A percentile compares a stretch with the other conserved stretches of the same genome.
Evolutionary conservation across 35 echinoderm and acorn worm genomes (phyloP).

Genomic region (Acanthaster planci): DNA sequence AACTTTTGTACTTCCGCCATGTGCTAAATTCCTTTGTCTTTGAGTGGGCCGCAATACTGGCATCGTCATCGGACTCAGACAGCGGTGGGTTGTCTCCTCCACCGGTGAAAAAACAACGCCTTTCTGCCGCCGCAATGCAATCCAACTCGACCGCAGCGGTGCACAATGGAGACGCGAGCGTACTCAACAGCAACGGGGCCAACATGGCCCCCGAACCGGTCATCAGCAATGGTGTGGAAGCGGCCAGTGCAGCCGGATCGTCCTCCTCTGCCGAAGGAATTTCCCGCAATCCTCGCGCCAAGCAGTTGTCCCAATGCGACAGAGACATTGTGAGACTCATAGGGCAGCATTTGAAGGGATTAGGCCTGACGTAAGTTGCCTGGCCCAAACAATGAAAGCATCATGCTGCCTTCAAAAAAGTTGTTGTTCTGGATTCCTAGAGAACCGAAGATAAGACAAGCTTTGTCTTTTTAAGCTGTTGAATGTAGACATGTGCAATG

Average conservation of each 20-base stretch:
- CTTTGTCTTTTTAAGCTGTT: no score
- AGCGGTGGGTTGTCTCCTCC: slow-evolving; percentile 99
- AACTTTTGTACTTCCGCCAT: slow-evolving; percentile 15
- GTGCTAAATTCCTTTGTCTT: slow-evolving; percentile 31
- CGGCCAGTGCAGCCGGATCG: slow-evolving; percentile 57
- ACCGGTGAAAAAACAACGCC: slow-evolving; percentile 99
- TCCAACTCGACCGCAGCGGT: slow-evolving; percentile 58
- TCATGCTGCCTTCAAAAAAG: no score
- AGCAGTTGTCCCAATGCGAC: slow-evolving; percentile 73
- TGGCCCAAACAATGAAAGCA: neutral
- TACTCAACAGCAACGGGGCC: slow-evolving; percentile 70
- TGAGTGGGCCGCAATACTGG: slow-evolving; percentile 85
- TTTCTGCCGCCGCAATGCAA: slow-evolving; percentile 87
- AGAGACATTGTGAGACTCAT: slow-evolving; percentile 94
- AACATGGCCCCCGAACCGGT: slow-evolving; percentile 27
- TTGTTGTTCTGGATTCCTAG: no score
- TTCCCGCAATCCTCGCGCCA: slow-evolving; percentile 49
- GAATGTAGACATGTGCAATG: no score
- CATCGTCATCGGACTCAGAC: slow-evolving; percentile 99
- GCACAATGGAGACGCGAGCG: slow-evolving; percentile 89
- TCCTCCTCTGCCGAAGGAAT: slow-evolving; percentile 62
- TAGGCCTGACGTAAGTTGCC: slow-evolving; percentile 92
- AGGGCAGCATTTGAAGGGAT: slow-evolving; percentile 88
- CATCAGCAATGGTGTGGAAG: slow-evolving; percentile 44
- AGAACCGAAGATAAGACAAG: no score